Percentiles rank a stretch among this genome's conserved stretches.
phyloP scores from a whole-genome alignment of 2,113 vertebrate genomes.

The Dicerorhinus sumatrensis region DNA sequence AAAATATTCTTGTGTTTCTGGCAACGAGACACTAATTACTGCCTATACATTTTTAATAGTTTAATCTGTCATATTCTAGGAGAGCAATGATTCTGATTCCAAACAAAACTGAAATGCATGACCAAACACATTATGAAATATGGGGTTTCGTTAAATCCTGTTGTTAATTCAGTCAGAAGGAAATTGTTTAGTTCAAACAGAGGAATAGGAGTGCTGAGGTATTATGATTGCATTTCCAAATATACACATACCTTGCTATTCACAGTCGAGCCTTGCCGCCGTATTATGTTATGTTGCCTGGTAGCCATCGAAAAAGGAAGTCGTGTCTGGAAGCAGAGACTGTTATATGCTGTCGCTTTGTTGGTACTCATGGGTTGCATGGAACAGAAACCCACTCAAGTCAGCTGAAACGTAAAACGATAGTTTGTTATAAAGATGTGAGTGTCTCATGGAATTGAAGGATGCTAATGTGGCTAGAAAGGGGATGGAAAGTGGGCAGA shows the following conservation, averaged over 20 bases:
- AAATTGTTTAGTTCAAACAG: conserved; percentile 74
- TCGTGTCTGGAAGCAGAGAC: background rate
- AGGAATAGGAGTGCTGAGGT: conserved; percentile 65
- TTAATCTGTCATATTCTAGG: conserved; percentile 87
- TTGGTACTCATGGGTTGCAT: background rate
- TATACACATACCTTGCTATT: background rate
- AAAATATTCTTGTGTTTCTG: conserved; percentile 83
- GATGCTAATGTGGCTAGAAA: background rate
- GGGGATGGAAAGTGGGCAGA: background rate
- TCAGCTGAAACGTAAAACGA: background rate
- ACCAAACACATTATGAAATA: conserved; percentile 83
- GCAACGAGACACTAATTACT: conserved; percentile 86
- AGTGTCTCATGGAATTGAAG: background rate
- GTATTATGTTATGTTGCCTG: background rate
- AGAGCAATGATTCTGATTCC: conserved; percentile 82
- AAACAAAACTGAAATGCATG: conserved; percentile 85
- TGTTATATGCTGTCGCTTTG: background rate
- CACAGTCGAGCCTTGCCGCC: conserved; percentile 3
- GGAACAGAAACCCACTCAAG: background rate
- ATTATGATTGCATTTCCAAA: conserved; percentile 62
- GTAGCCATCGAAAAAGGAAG: background rate
- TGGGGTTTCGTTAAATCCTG: conserved; percentile 85
- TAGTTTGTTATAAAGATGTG: background rate
- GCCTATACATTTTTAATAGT: conserved; percentile 88
- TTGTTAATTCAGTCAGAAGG: conserved; percentile 82